Evolutionary conservation across 2,888 invertebrate genomes (phyloP), one percentile per base, ranked within the genome.

Genomic region (Lasioglossum malachurum): DNA sequence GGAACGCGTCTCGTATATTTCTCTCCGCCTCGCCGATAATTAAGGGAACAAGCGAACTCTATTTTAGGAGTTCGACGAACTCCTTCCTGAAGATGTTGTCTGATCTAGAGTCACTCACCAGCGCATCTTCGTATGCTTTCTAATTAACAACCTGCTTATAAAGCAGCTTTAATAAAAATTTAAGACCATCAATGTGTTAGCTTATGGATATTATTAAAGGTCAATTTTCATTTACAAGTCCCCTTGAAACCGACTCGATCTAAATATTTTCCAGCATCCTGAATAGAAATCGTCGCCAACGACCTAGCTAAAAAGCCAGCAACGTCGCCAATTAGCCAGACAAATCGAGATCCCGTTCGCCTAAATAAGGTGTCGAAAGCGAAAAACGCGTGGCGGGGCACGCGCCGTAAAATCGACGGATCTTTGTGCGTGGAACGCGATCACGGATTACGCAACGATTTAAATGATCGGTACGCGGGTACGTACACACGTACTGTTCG

Each of bases 1-100:
- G n/a, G 77, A 78, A 76, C 53, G 69, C 46, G 57, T 23, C 73
- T 82, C 86, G 78, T 86, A 82, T 78, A 82, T 78, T 72, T 78
- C 81, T 72, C 46, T 44, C 60, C 38, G 23, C 23, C 2, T 72
- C 38, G 27, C 31, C 80, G 72, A 35, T 53, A 67, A 83, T 83
- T 83, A 83, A 71, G 46, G 46, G 60, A 72, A 67, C 67, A n/a
- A 14, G n/a, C 14, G 12, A 23, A 16, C 38, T 76, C 83, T 83
- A 67, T 84, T 83, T 67, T 57, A 44, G 35, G 73, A 27, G 23
- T 49, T 53, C 7, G 14, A 27, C 46, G 8, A 35, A 7, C 31
- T 31, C 64, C n/a, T 71, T 10, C 12, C 38, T 4, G 46, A 16
- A 16, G 14, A 46, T 14, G 14, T 46, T 16, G 4, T 46, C 46